Conservation (phyloP, 2,797 vertebrate genomes). For the Ceryle rudis region DNA sequence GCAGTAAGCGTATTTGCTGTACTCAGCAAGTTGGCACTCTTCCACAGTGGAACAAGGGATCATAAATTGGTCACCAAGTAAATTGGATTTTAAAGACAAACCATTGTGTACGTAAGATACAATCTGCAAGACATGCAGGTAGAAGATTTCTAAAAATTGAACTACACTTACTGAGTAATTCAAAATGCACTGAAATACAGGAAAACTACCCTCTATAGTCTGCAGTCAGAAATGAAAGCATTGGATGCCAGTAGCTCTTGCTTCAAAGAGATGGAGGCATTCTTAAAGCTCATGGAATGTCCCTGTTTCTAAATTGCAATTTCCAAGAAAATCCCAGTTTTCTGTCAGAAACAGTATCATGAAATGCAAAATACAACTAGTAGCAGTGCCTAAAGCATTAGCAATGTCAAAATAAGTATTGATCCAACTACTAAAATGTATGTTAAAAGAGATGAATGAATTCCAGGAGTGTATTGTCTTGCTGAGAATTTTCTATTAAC, state of each 20-base stretch:
- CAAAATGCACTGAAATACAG: neutral
- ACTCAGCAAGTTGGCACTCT: neutral
- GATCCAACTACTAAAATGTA: neutral
- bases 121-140: neutral
- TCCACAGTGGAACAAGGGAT: neutral
- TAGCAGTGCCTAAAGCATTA: neutral
- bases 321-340: neutral
- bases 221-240: neutral
- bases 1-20: neutral
- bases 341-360: neutral
- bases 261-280: neutral
- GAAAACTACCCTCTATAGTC: neutral
- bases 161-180: neutral
- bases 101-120: too few relatives aligned
- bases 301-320: neutral
- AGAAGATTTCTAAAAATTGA: neutral
- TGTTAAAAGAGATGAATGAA: neutral
- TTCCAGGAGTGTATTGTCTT: neutral
- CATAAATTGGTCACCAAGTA: neutral
- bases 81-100: neutral
- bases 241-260: neutral
- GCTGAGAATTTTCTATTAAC: fast-evolving
- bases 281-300: neutral
- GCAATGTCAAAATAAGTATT: neutral
- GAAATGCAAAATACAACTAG: neutral